Percentiles rank a stretch among this genome's conserved stretches.
Evolutionary conservation across 2,888 invertebrate species (phyloP).

Genomic region (Opisthograptis luteolata): DNA sequence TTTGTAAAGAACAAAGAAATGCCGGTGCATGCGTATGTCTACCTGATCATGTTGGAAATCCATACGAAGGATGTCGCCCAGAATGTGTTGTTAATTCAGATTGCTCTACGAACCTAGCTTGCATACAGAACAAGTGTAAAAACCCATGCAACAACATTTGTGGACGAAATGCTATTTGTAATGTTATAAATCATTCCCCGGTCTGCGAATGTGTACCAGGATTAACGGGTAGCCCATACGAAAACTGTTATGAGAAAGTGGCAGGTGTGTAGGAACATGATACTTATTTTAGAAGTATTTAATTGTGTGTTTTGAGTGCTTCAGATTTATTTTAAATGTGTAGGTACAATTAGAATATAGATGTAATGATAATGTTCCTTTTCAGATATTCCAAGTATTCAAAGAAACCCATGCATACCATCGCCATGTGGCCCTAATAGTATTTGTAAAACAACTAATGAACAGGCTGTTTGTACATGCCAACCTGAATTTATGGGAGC

Average conservation of each 20-base stretch:
- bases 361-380: conserved; percentile 20
- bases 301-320: no score
- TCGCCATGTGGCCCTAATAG: conserved; percentile 91
- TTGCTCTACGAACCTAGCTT: conserved; percentile 88
- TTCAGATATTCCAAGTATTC: conserved; percentile 59
- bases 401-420: conserved; percentile 87
- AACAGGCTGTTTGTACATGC: conserved; percentile 89
- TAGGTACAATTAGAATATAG: no score
- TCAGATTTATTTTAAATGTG: no score
- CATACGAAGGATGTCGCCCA: conserved; percentile 90
- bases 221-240: conserved; percentile 86
- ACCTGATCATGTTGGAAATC: conserved; percentile 89
- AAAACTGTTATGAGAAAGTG: conserved; percentile 75
- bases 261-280: conserved; percentile 51
- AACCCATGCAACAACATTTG: conserved; percentile 91
- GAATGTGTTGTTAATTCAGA: conserved; percentile 90
- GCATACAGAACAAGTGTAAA: conserved; percentile 89
- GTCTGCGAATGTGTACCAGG: conserved; percentile 87
- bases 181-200: conserved; percentile 88
- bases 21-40: conserved; percentile 89
- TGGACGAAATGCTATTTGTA: conserved; percentile 89
- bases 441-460: conserved; percentile 88
- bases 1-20: conserved; percentile 87
- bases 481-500: conserved; percentile 86
- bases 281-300: background rate